Evolutionary conservation across 1,140 invertebrate genomes (phyloP), one percentile per base, ranked within the genome.

Genomic region (Rhynchophorus ferrugineus): DNA sequence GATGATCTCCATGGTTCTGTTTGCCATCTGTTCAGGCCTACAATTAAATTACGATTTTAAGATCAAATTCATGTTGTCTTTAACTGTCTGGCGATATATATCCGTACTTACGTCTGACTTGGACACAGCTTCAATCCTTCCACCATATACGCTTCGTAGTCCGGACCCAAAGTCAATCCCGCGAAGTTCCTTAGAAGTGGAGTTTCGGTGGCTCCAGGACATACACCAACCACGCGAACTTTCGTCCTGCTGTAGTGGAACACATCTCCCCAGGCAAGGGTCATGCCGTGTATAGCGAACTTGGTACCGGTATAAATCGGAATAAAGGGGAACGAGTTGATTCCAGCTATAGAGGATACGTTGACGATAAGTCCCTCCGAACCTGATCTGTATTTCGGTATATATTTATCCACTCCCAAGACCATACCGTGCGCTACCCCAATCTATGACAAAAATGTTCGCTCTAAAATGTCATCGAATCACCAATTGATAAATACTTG

Each of bases 161-260:
- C 16, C 2, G 33, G 21, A 21, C 55, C 56, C 21, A 60, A 51
- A 46, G 18, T 62, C 24, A 33, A 46, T 3, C 44, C 34, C 2
- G 39, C 9, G n/a, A 58, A 34, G 7, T 56, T 56, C 1, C 16
- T 41, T 24, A 61, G 41, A 16, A 65, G 16, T 0, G 63, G 57
- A 11, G 63, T 65, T 2, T 56, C 45, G 11, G 68, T 69, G 1
- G 63, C 35, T 5, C 68, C 69, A 14, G 69, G 69, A 58, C 68
- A 70, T 6, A 71, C 48, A 1, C 59, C 57, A 5, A 71, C 22
- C 6, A 68, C 60, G 44, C 58, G 57, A 2, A 70, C 61, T 33
- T 67, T 66, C 3, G 61, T 61, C 29, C 53, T 56, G 2, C 61
- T 44, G 18, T 63, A 63, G 38, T 57, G 49, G 2, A 16, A 8